Conservation (phyloP, 2,797 vertebrate species). For the Notolabrus celidotus region DNA sequence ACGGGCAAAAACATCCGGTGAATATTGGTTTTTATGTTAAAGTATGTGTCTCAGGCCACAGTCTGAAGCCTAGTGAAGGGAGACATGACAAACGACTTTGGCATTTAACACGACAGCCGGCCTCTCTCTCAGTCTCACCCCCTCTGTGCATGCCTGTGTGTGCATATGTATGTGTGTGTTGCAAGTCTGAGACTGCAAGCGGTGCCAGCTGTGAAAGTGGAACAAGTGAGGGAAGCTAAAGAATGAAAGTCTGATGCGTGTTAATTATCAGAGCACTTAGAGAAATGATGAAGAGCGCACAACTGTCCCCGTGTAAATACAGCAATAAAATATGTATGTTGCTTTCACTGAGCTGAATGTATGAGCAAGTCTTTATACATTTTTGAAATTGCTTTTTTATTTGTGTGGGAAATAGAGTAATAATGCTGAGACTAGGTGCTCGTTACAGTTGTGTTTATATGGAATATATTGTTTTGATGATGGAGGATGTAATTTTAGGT, state of each 20-base stretch:
- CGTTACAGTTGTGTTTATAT: conserved; percentile 15
- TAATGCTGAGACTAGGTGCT: conserved; percentile 12
- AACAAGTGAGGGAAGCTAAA: conserved; percentile 2
- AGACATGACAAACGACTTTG: conserved; percentile 81
- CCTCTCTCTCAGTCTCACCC: conserved; percentile 45
- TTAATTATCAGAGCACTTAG: conserved; percentile 19
- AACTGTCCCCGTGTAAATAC: conserved; percentile 21
- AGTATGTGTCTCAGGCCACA: conserved; percentile 69
- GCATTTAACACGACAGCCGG: conserved; percentile 80
- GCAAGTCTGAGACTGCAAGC: conserved; percentile 15
- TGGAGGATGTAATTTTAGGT: conserved; percentile 10
- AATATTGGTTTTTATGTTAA: conserved; percentile 73
- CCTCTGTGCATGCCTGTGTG: neutral
- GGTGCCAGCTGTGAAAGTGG: conserved; percentile 15
- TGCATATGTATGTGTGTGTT: neutral
- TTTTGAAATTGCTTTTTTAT: conserved; percentile 18
- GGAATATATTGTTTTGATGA: conserved; percentile 16
- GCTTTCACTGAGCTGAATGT: neutral
- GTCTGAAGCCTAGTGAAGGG: conserved; percentile 70
- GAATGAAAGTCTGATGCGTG: conserved; percentile 14
- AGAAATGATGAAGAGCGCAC: neutral
- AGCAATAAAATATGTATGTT: conserved; percentile 1
- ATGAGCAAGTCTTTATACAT: neutral
- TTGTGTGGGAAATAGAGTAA: conserved; percentile 11
- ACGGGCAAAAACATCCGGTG: conserved; percentile 21